These are phyloP conservation scores for Pedetes capensis DNA, from an alignment of 2,113 vertebrate genomes.

Conservation along the genomic window DNA sequence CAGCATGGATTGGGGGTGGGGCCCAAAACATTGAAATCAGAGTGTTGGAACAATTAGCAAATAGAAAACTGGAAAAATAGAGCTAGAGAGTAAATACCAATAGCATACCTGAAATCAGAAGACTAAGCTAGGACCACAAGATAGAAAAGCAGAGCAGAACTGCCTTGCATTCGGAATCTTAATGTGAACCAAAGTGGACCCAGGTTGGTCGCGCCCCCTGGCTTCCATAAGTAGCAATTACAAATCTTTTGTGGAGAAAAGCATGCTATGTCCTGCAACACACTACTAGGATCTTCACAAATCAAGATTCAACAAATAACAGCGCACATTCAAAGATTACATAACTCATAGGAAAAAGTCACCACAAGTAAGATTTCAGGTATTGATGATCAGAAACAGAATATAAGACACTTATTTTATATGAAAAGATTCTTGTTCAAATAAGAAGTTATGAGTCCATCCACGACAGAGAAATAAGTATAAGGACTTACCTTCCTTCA, in stretches of 20 bases:
- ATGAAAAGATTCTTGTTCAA: neutral
- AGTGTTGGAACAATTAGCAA: neutral
- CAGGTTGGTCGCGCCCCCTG: slow-evolving; percentile 46
- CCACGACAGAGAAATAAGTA: neutral
- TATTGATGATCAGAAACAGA: neutral
- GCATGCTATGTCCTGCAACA: neutral
- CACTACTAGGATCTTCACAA: neutral
- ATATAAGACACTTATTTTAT: neutral
- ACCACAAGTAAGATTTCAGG: neutral
- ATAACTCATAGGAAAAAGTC: neutral
- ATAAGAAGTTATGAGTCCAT: slow-evolving; percentile 18
- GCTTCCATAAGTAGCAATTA: neutral
- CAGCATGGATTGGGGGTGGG: neutral
- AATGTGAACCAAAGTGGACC: neutral
- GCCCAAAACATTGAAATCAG: neutral
- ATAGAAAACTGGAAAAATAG: neutral
- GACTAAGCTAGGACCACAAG: neutral
- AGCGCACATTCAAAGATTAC: neutral
- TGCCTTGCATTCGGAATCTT: neutral
- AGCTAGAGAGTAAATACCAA: neutral
- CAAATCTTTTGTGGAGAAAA: slow-evolving; percentile 14
- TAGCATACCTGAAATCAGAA: neutral
- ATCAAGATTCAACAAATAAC: neutral
- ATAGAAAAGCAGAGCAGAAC: neutral
- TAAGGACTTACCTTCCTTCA: neutral